Evolutionary conservation across 2,888 invertebrate genomes (phyloP).

Genomic region (Corbicula japonica): DNA sequence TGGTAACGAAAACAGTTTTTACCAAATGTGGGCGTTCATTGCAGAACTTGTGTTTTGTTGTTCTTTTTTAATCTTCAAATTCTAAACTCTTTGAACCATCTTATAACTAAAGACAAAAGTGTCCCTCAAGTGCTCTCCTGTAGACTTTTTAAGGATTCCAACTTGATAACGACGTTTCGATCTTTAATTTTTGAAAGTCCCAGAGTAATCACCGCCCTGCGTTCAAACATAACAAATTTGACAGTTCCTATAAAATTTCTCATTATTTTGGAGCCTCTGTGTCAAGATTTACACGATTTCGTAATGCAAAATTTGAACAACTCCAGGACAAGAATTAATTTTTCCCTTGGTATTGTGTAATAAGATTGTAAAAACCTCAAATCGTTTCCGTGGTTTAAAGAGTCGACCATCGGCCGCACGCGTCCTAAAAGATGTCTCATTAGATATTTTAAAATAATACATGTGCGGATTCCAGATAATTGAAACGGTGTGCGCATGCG

Average conservation of each 20-base stretch:
- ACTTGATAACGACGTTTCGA: too few relatives aligned
- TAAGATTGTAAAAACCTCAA: conserved; percentile 19
- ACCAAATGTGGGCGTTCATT: too few relatives aligned
- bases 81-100: too few relatives aligned
- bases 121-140: too few relatives aligned
- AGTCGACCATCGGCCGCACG: background rate
- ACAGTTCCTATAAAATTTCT: background rate
- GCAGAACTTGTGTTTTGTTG: too few relatives aligned
- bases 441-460: conserved; percentile 10
- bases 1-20: too few relatives aligned
- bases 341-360: conserved; percentile 28
- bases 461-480: conserved; percentile 4
- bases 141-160: too few relatives aligned
- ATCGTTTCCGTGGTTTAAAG: conserved; percentile 1
- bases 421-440: conserved; percentile 8
- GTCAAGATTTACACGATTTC: conserved; percentile 2
- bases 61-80: too few relatives aligned
- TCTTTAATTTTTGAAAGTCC: too few relatives aligned
- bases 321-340: conserved; percentile 24
- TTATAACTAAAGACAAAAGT: too few relatives aligned
- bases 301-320: conserved; percentile 18
- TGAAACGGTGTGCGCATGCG: conserved; percentile 47
- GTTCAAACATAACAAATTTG: background rate
- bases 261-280: background rate
- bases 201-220: too few relatives aligned